A percentile compares a stretch with the other conserved stretches of the same genome.
phyloP scores from a whole-genome alignment of 2,113 vertebrate genomes.

The Protomyctophum bolini region DNA sequence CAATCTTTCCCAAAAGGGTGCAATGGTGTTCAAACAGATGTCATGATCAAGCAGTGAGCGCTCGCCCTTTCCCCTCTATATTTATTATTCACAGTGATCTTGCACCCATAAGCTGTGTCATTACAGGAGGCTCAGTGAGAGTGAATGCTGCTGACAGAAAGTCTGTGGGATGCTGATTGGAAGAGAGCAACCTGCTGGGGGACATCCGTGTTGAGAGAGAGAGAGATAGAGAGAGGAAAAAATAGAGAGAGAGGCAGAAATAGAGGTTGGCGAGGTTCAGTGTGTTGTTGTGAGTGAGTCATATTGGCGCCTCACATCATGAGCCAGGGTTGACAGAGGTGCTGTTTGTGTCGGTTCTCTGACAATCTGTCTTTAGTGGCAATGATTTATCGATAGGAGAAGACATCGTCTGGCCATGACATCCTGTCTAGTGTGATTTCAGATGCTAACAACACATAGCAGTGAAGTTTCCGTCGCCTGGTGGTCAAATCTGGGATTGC shows the following conservation, averaged over 20 bases:
- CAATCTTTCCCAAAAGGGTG: not conserved
- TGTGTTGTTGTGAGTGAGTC: constrained; percentile 21
- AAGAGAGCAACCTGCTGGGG: constrained; percentile 3
- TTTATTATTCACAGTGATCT: constrained; percentile 18
- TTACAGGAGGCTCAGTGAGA: constrained; percentile 18
- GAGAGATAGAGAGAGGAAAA: constrained; percentile 13
- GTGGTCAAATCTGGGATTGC: no score
- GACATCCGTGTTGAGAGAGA: not conserved
- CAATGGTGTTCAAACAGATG: no score
- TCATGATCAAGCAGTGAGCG: not conserved
- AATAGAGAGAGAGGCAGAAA: not conserved
- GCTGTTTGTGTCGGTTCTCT: constrained; percentile 28
- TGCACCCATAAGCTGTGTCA: constrained; percentile 21
- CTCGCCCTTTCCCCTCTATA: not conserved
- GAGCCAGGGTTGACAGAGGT: not conserved
- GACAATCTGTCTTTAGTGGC: not conserved
- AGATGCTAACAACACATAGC: no score
- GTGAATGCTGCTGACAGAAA: constrained; percentile 45
- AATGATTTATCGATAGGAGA: not conserved
- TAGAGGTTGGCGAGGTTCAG: not conserved
- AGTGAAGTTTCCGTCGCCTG: no score
- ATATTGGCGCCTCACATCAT: constrained; percentile 31
- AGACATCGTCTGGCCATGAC: not conserved
- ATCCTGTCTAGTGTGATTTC: not conserved
- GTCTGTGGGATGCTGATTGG: constrained; percentile 39